Conservation (phyloP, 2,888 invertebrate genomes). For the Amorpha juglandis region DNA sequence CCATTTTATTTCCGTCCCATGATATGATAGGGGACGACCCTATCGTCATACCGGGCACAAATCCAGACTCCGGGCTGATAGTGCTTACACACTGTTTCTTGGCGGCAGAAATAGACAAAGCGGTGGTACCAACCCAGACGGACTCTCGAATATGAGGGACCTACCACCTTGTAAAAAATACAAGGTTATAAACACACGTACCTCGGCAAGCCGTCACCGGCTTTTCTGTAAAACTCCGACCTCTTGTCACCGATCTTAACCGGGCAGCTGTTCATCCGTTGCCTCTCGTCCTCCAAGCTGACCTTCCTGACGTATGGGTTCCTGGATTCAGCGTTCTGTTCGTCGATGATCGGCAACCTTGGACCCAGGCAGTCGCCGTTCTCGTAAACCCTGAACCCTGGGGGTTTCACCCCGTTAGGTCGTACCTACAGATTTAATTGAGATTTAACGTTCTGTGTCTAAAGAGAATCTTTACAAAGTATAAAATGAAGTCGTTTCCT, state of each 20-base stretch:
- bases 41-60: no score
- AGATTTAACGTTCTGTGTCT: no score
- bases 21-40: no score
- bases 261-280: slow-evolving; percentile 59
- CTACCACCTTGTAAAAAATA: not conserved
- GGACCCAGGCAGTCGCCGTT: slow-evolving; percentile 66
- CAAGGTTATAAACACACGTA: slow-evolving; percentile 35
- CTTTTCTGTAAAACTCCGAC: slow-evolving; percentile 63
- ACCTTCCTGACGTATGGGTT: slow-evolving; percentile 50
- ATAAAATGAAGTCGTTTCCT: no score
- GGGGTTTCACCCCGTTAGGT: slow-evolving; percentile 41
- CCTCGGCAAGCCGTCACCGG: slow-evolving; percentile 69
- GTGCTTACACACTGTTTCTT: no score
- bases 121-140: no score
- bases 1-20: no score
- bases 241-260: slow-evolving; percentile 54
- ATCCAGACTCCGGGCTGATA: no score
- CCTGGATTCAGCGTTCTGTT: slow-evolving; percentile 59
- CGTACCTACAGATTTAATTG: not conserved
- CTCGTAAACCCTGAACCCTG: slow-evolving; percentile 57
- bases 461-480: no score
- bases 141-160: no score
- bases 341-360: slow-evolving; percentile 70
- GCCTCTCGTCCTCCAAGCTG: slow-evolving; percentile 48
- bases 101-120: no score